Base-by-base conservation (phyloP, 2,888 invertebrate species). In the Drosophila sordidapex region DNA sequence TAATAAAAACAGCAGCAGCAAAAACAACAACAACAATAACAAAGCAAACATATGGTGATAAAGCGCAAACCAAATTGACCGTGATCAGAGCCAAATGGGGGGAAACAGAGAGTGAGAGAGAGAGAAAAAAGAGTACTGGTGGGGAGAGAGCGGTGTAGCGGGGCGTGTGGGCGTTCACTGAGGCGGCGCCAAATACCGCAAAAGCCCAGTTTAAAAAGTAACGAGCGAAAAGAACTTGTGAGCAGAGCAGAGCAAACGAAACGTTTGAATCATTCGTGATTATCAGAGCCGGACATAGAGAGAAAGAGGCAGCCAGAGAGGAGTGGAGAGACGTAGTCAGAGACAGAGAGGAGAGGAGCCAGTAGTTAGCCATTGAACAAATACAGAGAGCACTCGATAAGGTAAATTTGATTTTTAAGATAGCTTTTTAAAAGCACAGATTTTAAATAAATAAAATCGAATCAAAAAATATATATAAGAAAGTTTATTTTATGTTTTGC, bases 101-200 rank as follows among this genome's bases (percentile, higher is more conserved):
- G 38, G 38, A 29, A n/a, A 59, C n/a, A 15, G n/a, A 21, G 27
- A 54, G 33, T 46, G 36, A 38, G 38, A 38, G 18, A 43, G 29
- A 33, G 31, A 29, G 29, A 29, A 31, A 33, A 10, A 33, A 33
- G 33, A 25, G 29, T n/a, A 33, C 7, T 7, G 21, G 2, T 15
- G 46, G 13, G 13, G 13, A 49, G 18, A 43, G 61, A 35, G 10
- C 21, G 53, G 38, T 11, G 7, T 27, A 58, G 74, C 54, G 63
- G 66, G 69, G 66, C 4, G 15, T 25, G 25, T 46, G 46, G 46
- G 59, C 67, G 77, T 69, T 68, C 87, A 82, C 77, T 87, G 71
- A 85, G 68, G 58, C 80, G 78, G 65, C 66, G 87, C 71, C 72
- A 53, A 79, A 71, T 82, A 85, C 83, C 79, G 84, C 73, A 79